Evolutionary conservation across 2,888 invertebrate genomes (phyloP).

Genomic region (Chrysolina americana): DNA sequence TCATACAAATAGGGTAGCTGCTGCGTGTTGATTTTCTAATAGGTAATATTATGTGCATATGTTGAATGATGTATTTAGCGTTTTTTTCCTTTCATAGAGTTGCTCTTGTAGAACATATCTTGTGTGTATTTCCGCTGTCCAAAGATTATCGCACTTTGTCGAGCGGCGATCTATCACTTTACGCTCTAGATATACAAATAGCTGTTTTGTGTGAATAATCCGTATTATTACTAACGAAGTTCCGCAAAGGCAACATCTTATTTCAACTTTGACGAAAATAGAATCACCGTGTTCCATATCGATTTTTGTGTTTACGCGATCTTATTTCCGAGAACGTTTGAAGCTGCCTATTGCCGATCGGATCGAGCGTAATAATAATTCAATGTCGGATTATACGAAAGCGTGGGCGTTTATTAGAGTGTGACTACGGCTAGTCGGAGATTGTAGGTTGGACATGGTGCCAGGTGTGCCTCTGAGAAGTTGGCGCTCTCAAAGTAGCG

Average conservation of each 20-base stretch:
- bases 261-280: not conserved
- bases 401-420: slow-evolving; percentile 35
- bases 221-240: not conserved
- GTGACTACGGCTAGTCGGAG: slow-evolving; percentile 34
- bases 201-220: too few species aligned
- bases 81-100: too few species aligned
- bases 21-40: too few species aligned
- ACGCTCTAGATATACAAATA: too few species aligned
- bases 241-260: not conserved
- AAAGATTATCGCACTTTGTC: too few species aligned
- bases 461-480: slow-evolving; percentile 38
- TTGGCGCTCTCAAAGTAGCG: slow-evolving; percentile 46
- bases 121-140: too few species aligned
- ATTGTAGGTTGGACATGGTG: slow-evolving; percentile 37
- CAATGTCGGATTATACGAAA: slow-evolving; percentile 33
- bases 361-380: slow-evolving; percentile 29
- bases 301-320: not conserved
- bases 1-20: too few species aligned
- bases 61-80: too few species aligned
- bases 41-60: too few species aligned
- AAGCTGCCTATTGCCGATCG: slow-evolving; percentile 11
- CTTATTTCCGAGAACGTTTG: not conserved
- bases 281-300: not conserved
- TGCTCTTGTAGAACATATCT: too few species aligned
- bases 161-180: too few species aligned